A percentile compares a stretch with the other conserved stretches of the same genome.
Evolutionary conservation across 1,140 invertebrate species (phyloP).

Genomic region (Armadillidium nasatum): DNA sequence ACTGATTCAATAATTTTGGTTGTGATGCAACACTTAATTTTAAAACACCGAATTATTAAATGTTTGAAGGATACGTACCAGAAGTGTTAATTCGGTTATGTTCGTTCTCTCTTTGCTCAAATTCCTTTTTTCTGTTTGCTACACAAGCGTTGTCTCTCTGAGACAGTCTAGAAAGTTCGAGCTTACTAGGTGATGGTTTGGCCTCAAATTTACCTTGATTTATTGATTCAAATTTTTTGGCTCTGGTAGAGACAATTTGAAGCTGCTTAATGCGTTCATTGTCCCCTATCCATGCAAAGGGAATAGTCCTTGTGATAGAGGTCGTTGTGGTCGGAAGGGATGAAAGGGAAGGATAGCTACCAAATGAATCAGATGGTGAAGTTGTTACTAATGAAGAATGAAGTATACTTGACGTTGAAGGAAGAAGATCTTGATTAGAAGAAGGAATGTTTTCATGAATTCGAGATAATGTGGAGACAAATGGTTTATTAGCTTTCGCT

Average conservation of each 20-base stretch:
- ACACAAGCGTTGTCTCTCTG: background rate
- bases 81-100: too few relatives aligned
- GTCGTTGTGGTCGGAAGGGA: background rate
- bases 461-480: conserved; percentile 58
- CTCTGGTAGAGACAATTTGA: conserved; percentile 54
- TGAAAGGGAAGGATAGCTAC: conserved; percentile 38
- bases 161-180: background rate
- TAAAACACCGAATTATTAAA: too few relatives aligned
- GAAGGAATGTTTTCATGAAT: conserved; percentile 60
- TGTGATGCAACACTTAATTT: too few relatives aligned
- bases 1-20: too few relatives aligned
- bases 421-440: conserved; percentile 44
- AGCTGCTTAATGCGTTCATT: conserved; percentile 45
- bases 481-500: conserved; percentile 48
- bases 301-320: conserved; percentile 25
- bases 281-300: conserved; percentile 44
- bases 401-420: conserved; percentile 45
- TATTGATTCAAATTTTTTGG: conserved; percentile 63
- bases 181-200: background rate
- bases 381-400: conserved; percentile 45
- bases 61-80: too few relatives aligned
- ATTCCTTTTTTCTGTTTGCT: background rate
- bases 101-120: background rate
- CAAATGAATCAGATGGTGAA: conserved; percentile 29
- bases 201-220: background rate